A percentile compares a stretch with the other conserved stretches of the same genome.
Evolutionary conservation across 2,797 vertebrate species (phyloP).

Genomic region (Vespertilio murinus): DNA sequence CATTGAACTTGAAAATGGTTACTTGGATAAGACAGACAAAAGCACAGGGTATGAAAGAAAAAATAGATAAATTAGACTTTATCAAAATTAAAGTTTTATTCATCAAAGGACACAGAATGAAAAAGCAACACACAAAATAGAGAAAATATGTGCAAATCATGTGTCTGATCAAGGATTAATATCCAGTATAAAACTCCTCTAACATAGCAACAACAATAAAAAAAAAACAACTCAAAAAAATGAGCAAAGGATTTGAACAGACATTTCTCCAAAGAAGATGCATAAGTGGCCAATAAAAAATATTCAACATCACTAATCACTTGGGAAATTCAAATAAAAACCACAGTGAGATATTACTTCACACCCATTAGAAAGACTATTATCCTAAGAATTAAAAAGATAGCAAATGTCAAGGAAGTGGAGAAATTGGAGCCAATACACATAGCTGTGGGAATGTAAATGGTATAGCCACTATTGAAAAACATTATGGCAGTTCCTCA

Average conservation of each 20-base stretch:
- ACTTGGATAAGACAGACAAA: background rate
- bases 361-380: background rate
- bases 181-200: background rate
- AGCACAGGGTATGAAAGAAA: background rate
- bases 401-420: background rate
- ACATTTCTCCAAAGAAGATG: constrained; percentile 29
- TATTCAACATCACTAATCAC: background rate
- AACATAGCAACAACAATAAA: background rate
- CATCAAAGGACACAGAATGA: background rate
- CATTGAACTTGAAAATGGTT: background rate
- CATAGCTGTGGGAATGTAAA: background rate
- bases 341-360: background rate
- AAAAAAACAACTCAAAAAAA: background rate
- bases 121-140: background rate
- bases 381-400: background rate
- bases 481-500: background rate
- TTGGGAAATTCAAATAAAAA: constrained; percentile 6
- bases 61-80: background rate
- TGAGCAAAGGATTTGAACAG: background rate
- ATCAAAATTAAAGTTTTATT: background rate
- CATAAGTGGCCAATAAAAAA: background rate
- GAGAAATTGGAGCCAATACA: background rate
- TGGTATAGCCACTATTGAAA: background rate
- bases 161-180: background rate
- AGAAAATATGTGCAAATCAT: background rate